These are phyloP conservation scores for Heliconius himera DNA, from an alignment of 1,140 invertebrate species.

Conservation along the genomic window DNA sequence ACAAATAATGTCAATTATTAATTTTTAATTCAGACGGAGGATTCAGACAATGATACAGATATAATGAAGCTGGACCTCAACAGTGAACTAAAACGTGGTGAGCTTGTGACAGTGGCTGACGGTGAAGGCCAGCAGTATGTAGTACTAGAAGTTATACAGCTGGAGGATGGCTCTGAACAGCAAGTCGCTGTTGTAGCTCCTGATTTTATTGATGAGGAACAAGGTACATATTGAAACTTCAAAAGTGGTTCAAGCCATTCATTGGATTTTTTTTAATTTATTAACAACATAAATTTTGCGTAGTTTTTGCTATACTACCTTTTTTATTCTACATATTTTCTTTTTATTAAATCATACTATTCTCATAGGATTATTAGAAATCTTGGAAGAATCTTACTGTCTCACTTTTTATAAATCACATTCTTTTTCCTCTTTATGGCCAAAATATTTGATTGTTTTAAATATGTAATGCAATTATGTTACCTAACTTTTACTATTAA, in stretches of 20 bases:
- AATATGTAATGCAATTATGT: not conserved
- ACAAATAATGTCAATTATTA: too few species aligned
- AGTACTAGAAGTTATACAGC: slow-evolving; percentile 92
- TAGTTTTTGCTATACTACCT: too few species aligned
- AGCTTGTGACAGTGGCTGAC: slow-evolving; percentile 81
- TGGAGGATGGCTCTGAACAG: slow-evolving; percentile 83
- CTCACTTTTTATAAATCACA: too few species aligned
- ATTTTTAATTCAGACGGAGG: slow-evolving; percentile 12
- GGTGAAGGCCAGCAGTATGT: slow-evolving; percentile 92
- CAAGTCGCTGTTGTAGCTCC: slow-evolving; percentile 66
- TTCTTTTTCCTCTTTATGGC: too few species aligned
- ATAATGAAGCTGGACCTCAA: slow-evolving; percentile 53
- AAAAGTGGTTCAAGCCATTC: too few species aligned
- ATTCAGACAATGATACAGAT: slow-evolving; percentile 44
- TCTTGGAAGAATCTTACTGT: too few species aligned
- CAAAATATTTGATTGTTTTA: too few species aligned
- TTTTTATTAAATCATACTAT: too few species aligned
- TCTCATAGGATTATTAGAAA: too few species aligned
- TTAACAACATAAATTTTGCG: too few species aligned
- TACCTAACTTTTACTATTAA: not conserved
- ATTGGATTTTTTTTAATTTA: too few species aligned
- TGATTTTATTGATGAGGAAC: slow-evolving; percentile 52
- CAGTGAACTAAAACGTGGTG: slow-evolving; percentile 65
- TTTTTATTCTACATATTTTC: too few species aligned
- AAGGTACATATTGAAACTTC: slow-evolving; percentile 32